Conservation (phyloP, 1,140 invertebrate species). For the Nasonia vitripennis region DNA sequence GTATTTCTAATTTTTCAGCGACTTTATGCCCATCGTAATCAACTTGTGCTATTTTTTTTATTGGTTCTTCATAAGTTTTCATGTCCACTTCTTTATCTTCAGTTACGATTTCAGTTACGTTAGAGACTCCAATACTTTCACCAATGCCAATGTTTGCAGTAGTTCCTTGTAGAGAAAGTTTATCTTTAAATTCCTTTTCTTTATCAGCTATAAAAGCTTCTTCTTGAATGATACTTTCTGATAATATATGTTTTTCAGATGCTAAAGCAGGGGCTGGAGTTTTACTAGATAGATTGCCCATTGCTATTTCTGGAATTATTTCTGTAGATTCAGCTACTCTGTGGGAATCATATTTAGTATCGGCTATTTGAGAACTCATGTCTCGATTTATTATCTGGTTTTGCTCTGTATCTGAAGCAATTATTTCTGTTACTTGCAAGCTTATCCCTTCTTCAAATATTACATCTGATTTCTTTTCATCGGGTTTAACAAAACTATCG, state of each 20-base stretch:
- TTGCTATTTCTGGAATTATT: conserved; percentile 65
- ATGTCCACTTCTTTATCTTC: conserved; percentile 75
- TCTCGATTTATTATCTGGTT: conserved; percentile 65
- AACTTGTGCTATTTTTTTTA: conserved; percentile 64
- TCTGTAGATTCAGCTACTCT: conserved; percentile 72
- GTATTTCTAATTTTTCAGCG: conserved; percentile 72
- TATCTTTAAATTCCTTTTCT: conserved; percentile 72
- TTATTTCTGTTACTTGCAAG: conserved; percentile 70
- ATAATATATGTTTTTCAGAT: conserved; percentile 69
- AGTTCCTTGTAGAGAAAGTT: conserved; percentile 61
- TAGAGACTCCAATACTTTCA: conserved; percentile 70
- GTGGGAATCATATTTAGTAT: conserved; percentile 68
- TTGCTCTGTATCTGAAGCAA: conserved; percentile 72
- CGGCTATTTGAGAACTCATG: conserved; percentile 65
- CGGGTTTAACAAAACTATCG: conserved; percentile 67
- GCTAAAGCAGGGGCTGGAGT: conserved; percentile 64
- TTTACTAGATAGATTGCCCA: conserved; percentile 64
- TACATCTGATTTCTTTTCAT: conserved; percentile 70
- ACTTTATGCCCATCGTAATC: conserved; percentile 70
- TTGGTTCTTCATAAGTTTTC: conserved; percentile 61
- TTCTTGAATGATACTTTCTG: conserved; percentile 74
- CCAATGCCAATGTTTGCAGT: conserved; percentile 70
- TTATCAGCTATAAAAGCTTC: conserved; percentile 74
- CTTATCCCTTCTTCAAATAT: conserved; percentile 69
- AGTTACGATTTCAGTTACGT: conserved; percentile 70